A percentile compares a stretch with the other conserved stretches of the same genome.
Evolutionary conservation across 2,113 vertebrate genomes (phyloP).

Genomic region (Aplodontia rufa): DNA sequence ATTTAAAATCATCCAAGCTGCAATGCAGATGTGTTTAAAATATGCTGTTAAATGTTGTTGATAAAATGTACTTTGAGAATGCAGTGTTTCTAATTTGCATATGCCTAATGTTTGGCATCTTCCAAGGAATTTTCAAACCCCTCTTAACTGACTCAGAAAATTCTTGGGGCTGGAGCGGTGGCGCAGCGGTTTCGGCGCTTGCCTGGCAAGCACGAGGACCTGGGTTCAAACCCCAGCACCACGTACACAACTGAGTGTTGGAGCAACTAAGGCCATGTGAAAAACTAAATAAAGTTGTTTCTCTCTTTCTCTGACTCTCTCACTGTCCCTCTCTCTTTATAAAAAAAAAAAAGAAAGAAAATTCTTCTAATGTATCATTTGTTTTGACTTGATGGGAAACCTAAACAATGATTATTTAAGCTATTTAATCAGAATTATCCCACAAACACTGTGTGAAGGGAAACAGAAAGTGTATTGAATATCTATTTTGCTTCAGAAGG

Average conservation of each 20-base stretch:
- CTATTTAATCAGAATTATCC: constrained; percentile 8
- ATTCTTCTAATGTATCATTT: constrained; percentile 55
- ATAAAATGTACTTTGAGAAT: constrained; percentile 19
- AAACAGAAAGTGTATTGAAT: background rate
- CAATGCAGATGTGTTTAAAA: constrained; percentile 57
- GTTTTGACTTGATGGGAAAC: constrained; percentile 41
- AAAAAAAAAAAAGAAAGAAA: too few relatives aligned
- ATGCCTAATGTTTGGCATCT: constrained; percentile 37
- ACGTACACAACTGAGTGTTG: too few relatives aligned
- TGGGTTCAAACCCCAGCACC: too few relatives aligned
- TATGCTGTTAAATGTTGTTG: constrained; percentile 14
- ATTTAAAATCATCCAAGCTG: constrained; percentile 46
- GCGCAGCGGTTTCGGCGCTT: too few relatives aligned
- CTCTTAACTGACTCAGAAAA: constrained; percentile 25
- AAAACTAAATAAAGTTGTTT: too few relatives aligned
- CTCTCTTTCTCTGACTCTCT: too few relatives aligned
- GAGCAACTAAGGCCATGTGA: too few relatives aligned
- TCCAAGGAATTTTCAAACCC: constrained; percentile 42
- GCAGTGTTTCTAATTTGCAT: constrained; percentile 16
- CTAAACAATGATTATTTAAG: constrained; percentile 51
- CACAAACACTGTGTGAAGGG: background rate
- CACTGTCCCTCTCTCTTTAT: too few relatives aligned
- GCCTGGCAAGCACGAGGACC: too few relatives aligned
- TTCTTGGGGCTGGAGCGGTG: too few relatives aligned
- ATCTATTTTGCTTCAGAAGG: background rate